A percentile compares a stretch with the other conserved stretches of the same genome.
Conservation (phyloP, 2,797 vertebrate genomes). For the Trachops cirrhosus region DNA sequence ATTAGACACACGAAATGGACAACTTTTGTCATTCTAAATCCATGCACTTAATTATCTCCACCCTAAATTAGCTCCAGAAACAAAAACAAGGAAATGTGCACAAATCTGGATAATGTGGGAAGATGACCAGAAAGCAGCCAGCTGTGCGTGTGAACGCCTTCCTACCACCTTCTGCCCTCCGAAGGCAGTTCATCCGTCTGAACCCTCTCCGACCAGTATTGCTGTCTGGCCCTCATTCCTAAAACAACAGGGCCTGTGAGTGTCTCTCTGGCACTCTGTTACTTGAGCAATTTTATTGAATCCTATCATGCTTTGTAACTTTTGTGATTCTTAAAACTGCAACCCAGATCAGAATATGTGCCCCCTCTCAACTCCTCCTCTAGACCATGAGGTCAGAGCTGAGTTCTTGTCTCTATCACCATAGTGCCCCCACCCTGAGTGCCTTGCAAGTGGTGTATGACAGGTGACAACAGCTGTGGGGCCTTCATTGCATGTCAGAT, state of each 20-base stretch:
- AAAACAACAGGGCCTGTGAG: not conserved
- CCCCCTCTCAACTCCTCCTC: not conserved
- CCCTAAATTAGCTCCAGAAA: conserved; percentile 57
- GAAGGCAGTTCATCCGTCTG: not conserved
- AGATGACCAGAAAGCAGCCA: not conserved
- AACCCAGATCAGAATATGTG: not conserved
- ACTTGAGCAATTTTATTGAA: conserved; percentile 5
- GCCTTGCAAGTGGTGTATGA: not conserved
- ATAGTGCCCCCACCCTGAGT: not conserved
- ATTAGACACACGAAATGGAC: conserved; percentile 34
- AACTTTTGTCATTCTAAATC: conserved; percentile 47
- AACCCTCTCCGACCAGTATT: too few relatives aligned
- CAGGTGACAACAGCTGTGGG: not conserved
- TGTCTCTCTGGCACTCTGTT: not conserved
- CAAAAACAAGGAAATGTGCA: not conserved
- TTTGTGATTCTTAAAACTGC: not conserved
- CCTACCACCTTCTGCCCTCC: not conserved
- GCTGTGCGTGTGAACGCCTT: not conserved
- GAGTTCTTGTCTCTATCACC: not conserved
- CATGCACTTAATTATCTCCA: conserved; percentile 58
- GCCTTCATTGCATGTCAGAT: not conserved
- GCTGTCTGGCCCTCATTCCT: not conserved
- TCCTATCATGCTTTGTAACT: not conserved
- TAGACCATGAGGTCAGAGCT: not conserved
- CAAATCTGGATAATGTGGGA: not conserved